Percentiles rank a stretch among this genome's conserved stretches.
Evolutionary conservation across 2,113 vertebrate species (phyloP).

Genomic region (Paramisgurnus dabryanus): DNA sequence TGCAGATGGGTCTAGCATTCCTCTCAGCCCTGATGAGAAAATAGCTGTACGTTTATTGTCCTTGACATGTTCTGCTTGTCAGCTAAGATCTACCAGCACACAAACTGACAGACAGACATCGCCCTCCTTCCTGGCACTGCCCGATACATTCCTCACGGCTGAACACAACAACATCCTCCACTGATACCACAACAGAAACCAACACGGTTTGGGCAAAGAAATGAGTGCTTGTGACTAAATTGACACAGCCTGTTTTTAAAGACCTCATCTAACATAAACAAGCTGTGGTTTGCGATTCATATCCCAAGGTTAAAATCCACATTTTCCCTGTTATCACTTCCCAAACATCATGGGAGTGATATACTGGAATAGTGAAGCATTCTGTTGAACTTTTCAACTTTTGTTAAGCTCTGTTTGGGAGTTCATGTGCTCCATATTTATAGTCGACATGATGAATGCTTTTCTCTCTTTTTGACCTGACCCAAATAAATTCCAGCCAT

Average conservation of each 20-base stretch:
- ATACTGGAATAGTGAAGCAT: conserved; percentile 19
- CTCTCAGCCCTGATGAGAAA: conserved; percentile 30
- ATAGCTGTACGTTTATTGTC: background rate
- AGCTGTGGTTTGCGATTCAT: background rate
- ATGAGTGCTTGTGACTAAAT: background rate
- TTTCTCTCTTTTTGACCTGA: conserved; percentile 30
- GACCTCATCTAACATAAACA: background rate
- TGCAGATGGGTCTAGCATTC: conserved; percentile 23
- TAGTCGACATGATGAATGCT: conserved; percentile 13
- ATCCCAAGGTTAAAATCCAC: background rate
- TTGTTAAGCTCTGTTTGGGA: conserved; percentile 1
- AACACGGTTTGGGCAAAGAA: background rate
- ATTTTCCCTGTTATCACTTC: background rate
- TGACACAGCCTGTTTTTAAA: background rate
- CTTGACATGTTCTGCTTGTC: conserved; percentile 23
- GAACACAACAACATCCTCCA: conserved; percentile 17
- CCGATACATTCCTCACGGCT: conserved; percentile 41
- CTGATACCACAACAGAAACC: background rate
- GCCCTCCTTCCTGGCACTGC: conserved; percentile 15
- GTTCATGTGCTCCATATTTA: background rate
- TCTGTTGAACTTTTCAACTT: background rate
- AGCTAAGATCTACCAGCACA: conserved; percentile 24
- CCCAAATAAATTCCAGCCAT: conserved; percentile 7
- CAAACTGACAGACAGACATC: conserved; percentile 32
- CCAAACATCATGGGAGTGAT: background rate